Evolutionary conservation across 2,113 vertebrate genomes (phyloP), one percentile per base, ranked within the genome.

Genomic region (Cettia cetti): DNA sequence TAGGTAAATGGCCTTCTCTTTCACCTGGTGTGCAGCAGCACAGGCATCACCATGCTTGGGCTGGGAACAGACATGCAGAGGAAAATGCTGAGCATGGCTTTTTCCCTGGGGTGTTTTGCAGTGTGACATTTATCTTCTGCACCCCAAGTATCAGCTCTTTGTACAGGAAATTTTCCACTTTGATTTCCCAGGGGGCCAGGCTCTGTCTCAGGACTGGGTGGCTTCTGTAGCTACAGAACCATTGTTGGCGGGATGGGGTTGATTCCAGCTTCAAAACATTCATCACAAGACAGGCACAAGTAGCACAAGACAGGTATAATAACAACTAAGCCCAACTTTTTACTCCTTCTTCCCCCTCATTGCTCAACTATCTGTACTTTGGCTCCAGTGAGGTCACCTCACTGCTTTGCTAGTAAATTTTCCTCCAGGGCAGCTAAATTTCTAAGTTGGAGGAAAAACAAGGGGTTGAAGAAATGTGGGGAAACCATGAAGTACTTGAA

Each of bases 11-110:
- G 35, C 71, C 56, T 70, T 57, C 3, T 4, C 45, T 47, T 47
- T 47, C 0, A 0, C 54, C 11, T 15, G 30, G 3, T 1, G 0
- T 13, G 4, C 24, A 15, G 3, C 63, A 6, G 68, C 72, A 16
- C 22, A 14, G 78, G 15, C 57, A 35, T 9, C 13, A 7, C 53
- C 23, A 3, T 8, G 65, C 11, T 54, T 8, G 39, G 42, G 64
- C 42, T 16, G 2, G 39, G 71, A 71, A 35, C 35, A 37, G 57
- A 10, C 44, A 1, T 1, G 61, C 47, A 16, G 84, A 19, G 28
- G 35, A 18, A 37, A 54, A 49, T 2, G 8, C 72, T 16, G 64
- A 33, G 35, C 64, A 6, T 3, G 15, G 54, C 35, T 49, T 50
- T 61, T 47, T 26, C 66, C 39, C 39, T 21, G 13, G 20, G 39